Base-by-base conservation (phyloP, 1,140 invertebrate species). In the Pectinophora gossypiella region DNA sequence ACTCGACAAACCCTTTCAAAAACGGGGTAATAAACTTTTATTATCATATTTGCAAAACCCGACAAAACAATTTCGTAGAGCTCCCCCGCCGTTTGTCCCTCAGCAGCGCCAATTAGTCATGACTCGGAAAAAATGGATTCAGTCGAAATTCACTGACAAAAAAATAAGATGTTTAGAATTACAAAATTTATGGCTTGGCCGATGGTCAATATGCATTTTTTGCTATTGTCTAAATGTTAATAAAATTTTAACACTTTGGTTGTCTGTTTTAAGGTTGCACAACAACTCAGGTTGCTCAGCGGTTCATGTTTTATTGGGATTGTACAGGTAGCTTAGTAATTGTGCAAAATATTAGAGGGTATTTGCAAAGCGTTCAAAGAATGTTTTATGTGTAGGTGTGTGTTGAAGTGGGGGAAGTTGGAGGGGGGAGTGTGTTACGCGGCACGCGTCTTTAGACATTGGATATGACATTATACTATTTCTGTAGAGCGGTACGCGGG, bases 391-490 rank as follows among this genome's bases (percentile, higher is more conserved):
- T 43, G 16, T 12, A 46, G 15, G 43, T 27, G 15, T 49, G 57
- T 27, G 23, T 12, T 5, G 5, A 6, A 27, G 23, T 27, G 23
- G 23, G 12, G 23, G 12, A 27, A 12, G n/a, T n/a, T n/a, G n/a
- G 23, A 12, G 5, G 23, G 23, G 23, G 23, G 23, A 27, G 36
- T 15, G 15, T 40, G 36, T 40, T 16, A 40, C 64, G 54, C 43
- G 68, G 66, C 75, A 74, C 70, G 76, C 69, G 72, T 72, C 64
- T 66, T 53, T 51, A 66, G 80, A 75, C 63, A 84, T 81, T 69
- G 71, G 76, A 85, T 85, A 86, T 86, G 79, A 82, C 75, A 77
- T 80, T 77, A 80, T 77, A 83, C 76, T 86, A 83, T 83, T 85
- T 81, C 66, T 80, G 78, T 82, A 66, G 62, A 54, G 51, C 55